Evolutionary conservation across 2,888 invertebrate species (phyloP).

Genomic region (Meandrusa payeni): DNA sequence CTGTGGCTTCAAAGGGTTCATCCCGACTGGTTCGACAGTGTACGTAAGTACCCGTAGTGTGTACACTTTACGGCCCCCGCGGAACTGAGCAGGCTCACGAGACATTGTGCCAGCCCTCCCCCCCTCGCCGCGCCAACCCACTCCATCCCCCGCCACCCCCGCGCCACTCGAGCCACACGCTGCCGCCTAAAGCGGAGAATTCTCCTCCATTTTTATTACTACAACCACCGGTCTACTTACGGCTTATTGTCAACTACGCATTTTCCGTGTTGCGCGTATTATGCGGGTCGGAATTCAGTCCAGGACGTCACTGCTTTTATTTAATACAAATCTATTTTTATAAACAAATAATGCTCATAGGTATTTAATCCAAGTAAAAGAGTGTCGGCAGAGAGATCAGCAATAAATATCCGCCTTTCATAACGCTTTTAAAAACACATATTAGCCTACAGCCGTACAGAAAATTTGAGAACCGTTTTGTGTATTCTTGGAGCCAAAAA

Average conservation of each 20-base stretch:
- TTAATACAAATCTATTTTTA: no score
- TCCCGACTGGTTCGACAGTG: conserved; percentile 6
- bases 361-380: no score
- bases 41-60: conserved; percentile 49
- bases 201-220: conserved; percentile 45
- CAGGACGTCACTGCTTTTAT: conserved; percentile 2
- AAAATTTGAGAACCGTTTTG: no score
- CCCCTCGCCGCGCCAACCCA: conserved; percentile 16
- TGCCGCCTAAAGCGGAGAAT: conserved; percentile 37
- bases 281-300: conserved; percentile 24
- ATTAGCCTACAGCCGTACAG: no score
- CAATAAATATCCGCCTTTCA: no score
- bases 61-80: conserved; percentile 54
- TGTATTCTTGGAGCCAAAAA: no score
- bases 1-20: conserved; percentile 26
- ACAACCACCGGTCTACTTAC: conserved; percentile 34
- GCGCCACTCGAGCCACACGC: conserved; percentile 22
- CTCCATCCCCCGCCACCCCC: conserved; percentile 24
- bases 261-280: conserved; percentile 22
- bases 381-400: no score
- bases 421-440: no score
- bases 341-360: no score
- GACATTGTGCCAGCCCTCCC: conserved; percentile 38
- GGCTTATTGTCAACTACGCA: conserved; percentile 42
- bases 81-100: conserved; percentile 40